Conservation (phyloP, 2,113 vertebrate species). For the Grantiella picta region DNA sequence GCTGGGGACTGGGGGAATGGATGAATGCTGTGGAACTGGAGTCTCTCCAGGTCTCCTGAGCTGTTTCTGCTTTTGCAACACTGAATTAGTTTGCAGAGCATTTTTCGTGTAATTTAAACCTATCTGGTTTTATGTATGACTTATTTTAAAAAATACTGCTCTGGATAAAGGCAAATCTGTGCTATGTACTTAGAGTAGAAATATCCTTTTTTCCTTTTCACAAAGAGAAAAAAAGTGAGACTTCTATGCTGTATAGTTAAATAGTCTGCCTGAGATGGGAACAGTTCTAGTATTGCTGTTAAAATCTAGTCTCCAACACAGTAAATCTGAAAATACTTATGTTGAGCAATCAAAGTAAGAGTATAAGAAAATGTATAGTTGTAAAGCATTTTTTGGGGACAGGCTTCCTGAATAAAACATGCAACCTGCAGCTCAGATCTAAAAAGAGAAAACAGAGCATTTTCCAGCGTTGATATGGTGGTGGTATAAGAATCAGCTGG, state of each 20-base stretch:
- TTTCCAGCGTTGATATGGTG: not conserved
- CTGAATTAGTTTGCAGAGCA: constrained; percentile 6
- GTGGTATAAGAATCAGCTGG: not conserved
- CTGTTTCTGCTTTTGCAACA: constrained; percentile 32
- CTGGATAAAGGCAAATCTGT: not conserved
- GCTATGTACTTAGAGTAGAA: not conserved
- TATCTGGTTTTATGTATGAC: constrained; percentile 6
- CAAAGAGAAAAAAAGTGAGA: not conserved
- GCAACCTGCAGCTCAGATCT: not conserved
- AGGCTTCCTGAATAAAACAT: not conserved
- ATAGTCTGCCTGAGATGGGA: not conserved
- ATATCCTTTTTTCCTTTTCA: not conserved
- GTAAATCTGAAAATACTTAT: not conserved
- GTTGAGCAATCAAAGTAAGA: not conserved
- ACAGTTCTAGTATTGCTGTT: not conserved
- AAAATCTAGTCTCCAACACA: not conserved
- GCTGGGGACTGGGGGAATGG: not conserved
- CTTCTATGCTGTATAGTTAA: not conserved
- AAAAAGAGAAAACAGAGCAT: not conserved
- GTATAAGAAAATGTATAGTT: not conserved
- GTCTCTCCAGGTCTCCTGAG: not conserved
- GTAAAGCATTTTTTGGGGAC: not conserved
- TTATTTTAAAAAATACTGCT: not conserved
- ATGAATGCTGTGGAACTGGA: not conserved
- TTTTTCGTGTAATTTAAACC: constrained; percentile 27